Evolutionary conservation across 2,113 vertebrate species (phyloP), one percentile per base, ranked within the genome.

Genomic region (Rattus norvegicus): DNA sequence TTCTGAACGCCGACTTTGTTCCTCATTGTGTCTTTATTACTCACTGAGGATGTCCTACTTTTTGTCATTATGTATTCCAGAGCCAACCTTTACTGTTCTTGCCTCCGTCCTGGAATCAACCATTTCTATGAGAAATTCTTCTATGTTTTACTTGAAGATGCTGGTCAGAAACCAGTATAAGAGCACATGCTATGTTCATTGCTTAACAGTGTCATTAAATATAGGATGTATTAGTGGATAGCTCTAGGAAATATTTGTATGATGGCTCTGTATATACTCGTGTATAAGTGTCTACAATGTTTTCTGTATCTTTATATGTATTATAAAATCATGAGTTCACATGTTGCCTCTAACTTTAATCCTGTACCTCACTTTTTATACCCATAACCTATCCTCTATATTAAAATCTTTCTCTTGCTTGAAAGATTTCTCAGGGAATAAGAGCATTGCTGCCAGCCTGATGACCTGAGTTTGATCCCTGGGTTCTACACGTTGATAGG

Each of bases 31-130:
- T 81, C 22, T 80, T 26, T 9, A 13, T 88, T 81, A n/a, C n/a
- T 94, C 39, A 36, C 28, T 92, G 70, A 94, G 6, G 43, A 59
- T 63, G 4, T 69, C 26, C 14, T 67, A 65, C 19, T 73, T 89
- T n/a, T 43, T 83, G 77, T 9, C 47, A 67, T 81, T 54, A 93
- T 24, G 39, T 76, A 87, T 59, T 87, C 13, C 7, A 52, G 47
- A 14, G 33, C 43, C 47, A 95, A n/a, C 33, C 85, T 96, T 96
- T 91, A 81, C n/a, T 84, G 33, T 77, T 84, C 13, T 7, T 96
- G 30, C 28, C 19, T 22, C 14, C 59, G 36, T 36, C 52, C 39
- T 89, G 6, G n/a, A 94, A 81, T 72, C n/a, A 73, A 22, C 39
- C 52, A 33, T 83, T 92, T 95, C 69, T 85, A 20, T 13, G 91